Base-by-base conservation (phyloP, 2,888 invertebrate species). In the Prosopocoilus inquinatus region DNA sequence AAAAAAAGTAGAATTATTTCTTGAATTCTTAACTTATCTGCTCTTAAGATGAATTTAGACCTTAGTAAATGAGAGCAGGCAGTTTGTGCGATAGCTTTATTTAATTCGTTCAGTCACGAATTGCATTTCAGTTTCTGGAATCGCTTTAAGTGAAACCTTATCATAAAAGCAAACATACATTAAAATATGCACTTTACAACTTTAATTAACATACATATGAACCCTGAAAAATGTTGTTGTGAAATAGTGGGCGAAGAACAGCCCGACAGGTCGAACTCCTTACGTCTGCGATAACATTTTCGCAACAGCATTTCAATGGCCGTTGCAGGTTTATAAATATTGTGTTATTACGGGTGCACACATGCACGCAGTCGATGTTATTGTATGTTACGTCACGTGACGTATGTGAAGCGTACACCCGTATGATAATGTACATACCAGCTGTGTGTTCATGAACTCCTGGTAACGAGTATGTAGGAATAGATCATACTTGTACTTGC, bases 401-500 rank as follows among this genome's bases (percentile, higher is more conserved):
- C 51, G 47, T 53, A 61, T 60, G 56, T 61, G 55, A 57, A 55
- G 50, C 50, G 55, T 63, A 55, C 62, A 63, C 28, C 38, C 55
- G 55, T 55, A 46, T 28, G 20, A 28, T 47, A 50, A 44, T 47
- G 47, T 34, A 46, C 41, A 16, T 35, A 59, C 61, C 62, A 33
- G 53, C 57, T 54, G 35, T 5, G n/a, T 36, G 41, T 33, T 64
- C 51, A 65, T 76, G 71, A 39, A 57, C 28, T 57, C 76, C 75
- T 76, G 71, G 47, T 73, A 68, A 54, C 53, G 67, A 66, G 76
- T 76, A 77, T 72, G 76, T 75, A 77, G 71, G 67, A 71, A 71
- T 71, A 73, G 76, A 75, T 76, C 76, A 76, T 76, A 74, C 75
- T 66, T 55, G 33, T 46, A 55, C 48, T 54, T 54, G 46, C 54